Evolutionary conservation across 2,888 invertebrate genomes (phyloP), one percentile per base, ranked within the genome.

Genomic region (Carcina quercana): DNA sequence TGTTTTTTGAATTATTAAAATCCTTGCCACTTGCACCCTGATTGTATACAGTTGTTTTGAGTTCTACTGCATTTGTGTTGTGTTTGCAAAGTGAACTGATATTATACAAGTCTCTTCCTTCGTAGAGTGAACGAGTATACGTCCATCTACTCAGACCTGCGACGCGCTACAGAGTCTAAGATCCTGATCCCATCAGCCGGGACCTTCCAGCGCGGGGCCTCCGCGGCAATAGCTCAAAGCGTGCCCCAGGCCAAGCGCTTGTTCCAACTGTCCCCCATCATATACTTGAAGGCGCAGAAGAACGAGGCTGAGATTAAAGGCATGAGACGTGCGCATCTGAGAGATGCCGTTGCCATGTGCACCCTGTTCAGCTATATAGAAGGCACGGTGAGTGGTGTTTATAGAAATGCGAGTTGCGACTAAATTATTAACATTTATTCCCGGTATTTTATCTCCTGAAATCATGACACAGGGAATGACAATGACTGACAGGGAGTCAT

Each of bases 291-390:
- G 61, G 94, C 96, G 0, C 87, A 91, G 46, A 98, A 98, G 74
- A 97, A 96, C 59, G 70, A 82, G 0, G 86, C 88, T 0, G 96
- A 96, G 72, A 87, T 88, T 13, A 82, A 86, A 31, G 95, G 95
- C 28, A 96, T 97, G 95, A 87, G 88, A 45, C 86, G 80, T 29
- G 93, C 96, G 0, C 96, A 97, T 61, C 79, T 97, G 31, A 86
- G 92, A 30, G 98, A 98, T 71, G 96, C 93, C 0, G 92, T 91
- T 0, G 96, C 95, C 0, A 89, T 97, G 78, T 94, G 96, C 64
- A 93, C 95, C 50, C 93, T 94, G 46, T 87, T 97, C 45, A 74
- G 66, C 41, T 83, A 80, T 38, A 55, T 82, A 40, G 74, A 80
- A 50, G 66, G 49, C 17, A 52, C 50, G 55, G 61, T 60, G 39